phyloP scores from a whole-genome alignment of 2,888 invertebrate species.

The Limnephilus lunatus region DNA sequence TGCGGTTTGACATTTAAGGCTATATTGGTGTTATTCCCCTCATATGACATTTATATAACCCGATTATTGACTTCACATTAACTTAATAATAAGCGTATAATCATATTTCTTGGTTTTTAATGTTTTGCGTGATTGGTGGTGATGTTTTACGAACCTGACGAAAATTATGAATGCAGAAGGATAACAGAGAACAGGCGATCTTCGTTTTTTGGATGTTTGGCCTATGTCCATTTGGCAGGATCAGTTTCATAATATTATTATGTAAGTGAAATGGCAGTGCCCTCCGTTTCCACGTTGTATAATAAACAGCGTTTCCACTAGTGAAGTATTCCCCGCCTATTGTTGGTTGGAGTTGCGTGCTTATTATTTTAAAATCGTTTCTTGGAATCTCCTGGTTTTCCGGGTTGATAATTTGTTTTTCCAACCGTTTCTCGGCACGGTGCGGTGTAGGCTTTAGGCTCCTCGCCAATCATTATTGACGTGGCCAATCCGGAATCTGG shows the following conservation, averaged over 20 bases:
- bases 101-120: too few species aligned
- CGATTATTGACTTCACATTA: too few species aligned
- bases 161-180: not conserved
- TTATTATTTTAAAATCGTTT: constrained; percentile 40
- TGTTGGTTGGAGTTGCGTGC: not conserved
- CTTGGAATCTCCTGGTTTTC: constrained; percentile 42
- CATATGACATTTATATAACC: too few species aligned
- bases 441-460: constrained; percentile 25
- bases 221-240: not conserved
- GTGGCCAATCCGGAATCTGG: constrained; percentile 61
- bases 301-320: not conserved
- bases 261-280: not conserved
- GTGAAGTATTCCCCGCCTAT: not conserved
- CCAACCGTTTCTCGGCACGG: not conserved
- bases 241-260: not conserved
- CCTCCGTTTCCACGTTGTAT: constrained; percentile 16
- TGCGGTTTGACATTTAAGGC: not conserved
- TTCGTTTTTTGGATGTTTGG: not conserved
- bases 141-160: not conserved
- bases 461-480: constrained; percentile 34
- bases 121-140: not conserved
- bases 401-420: constrained; percentile 45
- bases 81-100: too few species aligned
- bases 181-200: not conserved
- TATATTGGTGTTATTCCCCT: not conserved